A percentile compares a stretch with the other conserved stretches of the same genome.
Evolutionary conservation across 2,797 vertebrate species (phyloP).

Genomic region (Tenualosa ilisha): DNA sequence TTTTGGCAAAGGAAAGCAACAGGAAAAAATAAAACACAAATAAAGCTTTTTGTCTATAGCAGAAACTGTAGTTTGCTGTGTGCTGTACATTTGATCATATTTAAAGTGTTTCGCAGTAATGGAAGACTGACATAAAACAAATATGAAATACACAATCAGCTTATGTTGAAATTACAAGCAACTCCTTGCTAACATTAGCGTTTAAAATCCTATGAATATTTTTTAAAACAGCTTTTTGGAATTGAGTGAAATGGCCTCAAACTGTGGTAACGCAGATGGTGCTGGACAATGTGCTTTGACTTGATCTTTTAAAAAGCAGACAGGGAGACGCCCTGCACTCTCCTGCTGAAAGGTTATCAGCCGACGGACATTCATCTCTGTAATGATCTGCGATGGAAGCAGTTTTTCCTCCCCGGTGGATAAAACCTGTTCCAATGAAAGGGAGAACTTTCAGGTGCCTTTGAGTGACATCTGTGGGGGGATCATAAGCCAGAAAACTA

Average conservation of each 20-base stretch:
- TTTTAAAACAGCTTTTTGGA: no score
- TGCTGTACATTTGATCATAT: conserved; percentile 36
- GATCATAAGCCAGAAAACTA: conserved; percentile 45
- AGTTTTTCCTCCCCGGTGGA: conserved; percentile 3
- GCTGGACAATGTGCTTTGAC: background rate
- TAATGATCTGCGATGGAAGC: background rate
- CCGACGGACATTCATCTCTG: background rate
- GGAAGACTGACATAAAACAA: conserved; percentile 34
- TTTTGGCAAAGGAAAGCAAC: conserved; percentile 60
- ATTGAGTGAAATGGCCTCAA: background rate
- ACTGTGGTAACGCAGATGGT: background rate
- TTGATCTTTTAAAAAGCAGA: background rate
- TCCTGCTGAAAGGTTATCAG: background rate
- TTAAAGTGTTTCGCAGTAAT: conserved; percentile 30
- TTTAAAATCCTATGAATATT: background rate
- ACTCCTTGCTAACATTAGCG: background rate
- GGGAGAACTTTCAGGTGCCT: conserved; percentile 30
- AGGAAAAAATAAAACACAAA: conserved; percentile 50
- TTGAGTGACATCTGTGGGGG: conserved; percentile 31
- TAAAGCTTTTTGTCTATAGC: conserved; percentile 61
- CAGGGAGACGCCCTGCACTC: no score
- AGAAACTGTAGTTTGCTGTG: conserved; percentile 46
- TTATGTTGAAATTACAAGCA: background rate
- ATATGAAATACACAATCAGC: conserved; percentile 4
- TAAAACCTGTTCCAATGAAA: conserved; percentile 58